phyloP scores from a whole-genome alignment of 1,140 invertebrate species.

The Ips typographus region DNA sequence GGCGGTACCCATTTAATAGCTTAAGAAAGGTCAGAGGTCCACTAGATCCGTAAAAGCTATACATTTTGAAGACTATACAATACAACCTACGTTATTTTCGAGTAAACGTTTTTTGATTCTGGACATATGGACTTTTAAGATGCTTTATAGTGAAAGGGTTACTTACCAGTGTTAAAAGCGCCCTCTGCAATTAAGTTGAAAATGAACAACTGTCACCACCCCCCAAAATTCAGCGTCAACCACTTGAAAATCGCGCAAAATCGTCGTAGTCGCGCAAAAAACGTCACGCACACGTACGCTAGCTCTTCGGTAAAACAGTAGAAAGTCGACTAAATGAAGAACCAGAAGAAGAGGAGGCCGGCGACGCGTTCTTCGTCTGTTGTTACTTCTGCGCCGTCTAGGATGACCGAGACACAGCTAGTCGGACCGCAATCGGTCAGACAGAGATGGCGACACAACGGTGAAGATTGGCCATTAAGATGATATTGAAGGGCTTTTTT shows the following conservation, averaged over 20 bases:
- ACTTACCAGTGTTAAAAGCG: too few species aligned
- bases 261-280: conserved; percentile 17
- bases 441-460: conserved; percentile 2
- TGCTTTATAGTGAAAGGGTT: too few species aligned
- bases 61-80: too few species aligned
- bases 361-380: conserved; percentile 41
- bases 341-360: conserved; percentile 36
- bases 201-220: conserved; percentile 2
- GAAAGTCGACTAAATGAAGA: conserved; percentile 50
- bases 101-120: too few species aligned
- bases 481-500: conserved; percentile 23
- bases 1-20: too few species aligned
- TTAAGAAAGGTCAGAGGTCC: too few species aligned
- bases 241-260: background rate
- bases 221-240: background rate
- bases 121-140: too few species aligned
- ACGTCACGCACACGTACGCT: conserved; percentile 39
- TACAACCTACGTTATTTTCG: too few species aligned
- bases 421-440: background rate
- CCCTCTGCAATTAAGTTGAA: background rate
- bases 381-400: conserved; percentile 49
- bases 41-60: too few species aligned
- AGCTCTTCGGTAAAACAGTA: conserved; percentile 46
- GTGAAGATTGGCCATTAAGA: conserved; percentile 28
- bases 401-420: conserved; percentile 22